These are phyloP conservation scores for Anisognathus igniventris DNA, from an alignment of 2,797 vertebrate genomes.

Conservation along the genomic window DNA sequence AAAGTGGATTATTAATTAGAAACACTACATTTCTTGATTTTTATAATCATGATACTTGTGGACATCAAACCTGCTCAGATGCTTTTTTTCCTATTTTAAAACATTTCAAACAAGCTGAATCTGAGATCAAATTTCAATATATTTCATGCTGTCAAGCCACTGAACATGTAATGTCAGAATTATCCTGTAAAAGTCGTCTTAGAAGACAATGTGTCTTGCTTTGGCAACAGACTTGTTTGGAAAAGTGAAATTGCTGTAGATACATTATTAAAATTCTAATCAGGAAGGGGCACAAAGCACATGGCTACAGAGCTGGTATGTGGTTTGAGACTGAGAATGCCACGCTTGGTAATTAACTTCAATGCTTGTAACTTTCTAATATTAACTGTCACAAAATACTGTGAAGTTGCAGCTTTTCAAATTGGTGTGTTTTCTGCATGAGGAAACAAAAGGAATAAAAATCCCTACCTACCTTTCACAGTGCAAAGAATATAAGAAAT, in stretches of 20 bases:
- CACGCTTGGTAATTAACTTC: not conserved
- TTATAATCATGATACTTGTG: not conserved
- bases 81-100: conserved; percentile 10
- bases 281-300: not conserved
- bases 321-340: not conserved
- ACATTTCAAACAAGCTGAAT: not conserved
- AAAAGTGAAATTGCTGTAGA: not conserved
- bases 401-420: not conserved
- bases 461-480: not conserved
- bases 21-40: not conserved
- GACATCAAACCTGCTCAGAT: not conserved
- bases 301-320: not conserved
- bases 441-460: not conserved
- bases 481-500: not conserved
- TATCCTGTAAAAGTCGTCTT: not conserved
- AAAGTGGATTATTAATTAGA: not conserved
- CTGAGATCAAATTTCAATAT: not conserved
- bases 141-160: not conserved
- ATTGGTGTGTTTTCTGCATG: not conserved
- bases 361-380: not conserved
- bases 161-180: not conserved
- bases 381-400: not conserved
- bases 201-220: not conserved
- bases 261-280: not conserved
- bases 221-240: not conserved